Conservation (phyloP, 2,797 vertebrate species). For the Myotis pilosus region DNA sequence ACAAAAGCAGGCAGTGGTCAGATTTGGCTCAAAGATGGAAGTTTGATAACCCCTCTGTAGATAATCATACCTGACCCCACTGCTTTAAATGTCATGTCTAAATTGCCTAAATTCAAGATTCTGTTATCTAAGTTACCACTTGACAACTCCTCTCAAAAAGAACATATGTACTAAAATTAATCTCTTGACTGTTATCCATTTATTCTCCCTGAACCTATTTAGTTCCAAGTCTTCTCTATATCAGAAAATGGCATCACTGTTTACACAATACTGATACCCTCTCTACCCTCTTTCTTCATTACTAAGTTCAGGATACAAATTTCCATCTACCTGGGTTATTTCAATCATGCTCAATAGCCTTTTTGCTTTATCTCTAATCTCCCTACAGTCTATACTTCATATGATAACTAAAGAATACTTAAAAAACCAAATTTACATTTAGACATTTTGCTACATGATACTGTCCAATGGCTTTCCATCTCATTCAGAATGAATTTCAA, state of each 20-base stretch:
- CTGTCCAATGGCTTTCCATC: neutral
- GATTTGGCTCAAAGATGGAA: neutral
- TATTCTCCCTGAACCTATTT: neutral
- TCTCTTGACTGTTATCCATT: neutral
- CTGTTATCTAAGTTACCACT: neutral
- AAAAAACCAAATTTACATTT: neutral
- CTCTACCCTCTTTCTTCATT: neutral
- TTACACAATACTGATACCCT: neutral
- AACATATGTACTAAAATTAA: neutral
- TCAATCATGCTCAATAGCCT: neutral
- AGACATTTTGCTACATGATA: neutral
- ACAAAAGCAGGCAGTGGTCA: neutral
- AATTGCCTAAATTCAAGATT: neutral
- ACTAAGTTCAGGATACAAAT: neutral
- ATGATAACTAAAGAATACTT: neutral
- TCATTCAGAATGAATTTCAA: neutral
- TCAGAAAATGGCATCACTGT: neutral
- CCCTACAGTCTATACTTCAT: neutral
- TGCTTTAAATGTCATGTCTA: neutral
- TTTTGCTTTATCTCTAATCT: neutral
- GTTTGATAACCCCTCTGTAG: neutral
- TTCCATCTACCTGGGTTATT: neutral
- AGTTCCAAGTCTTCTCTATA: neutral
- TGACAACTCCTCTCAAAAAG: neutral
- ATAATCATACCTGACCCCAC: neutral